Base-by-base conservation (phyloP, 1,140 invertebrate genomes). In the Pararge aegeria region DNA sequence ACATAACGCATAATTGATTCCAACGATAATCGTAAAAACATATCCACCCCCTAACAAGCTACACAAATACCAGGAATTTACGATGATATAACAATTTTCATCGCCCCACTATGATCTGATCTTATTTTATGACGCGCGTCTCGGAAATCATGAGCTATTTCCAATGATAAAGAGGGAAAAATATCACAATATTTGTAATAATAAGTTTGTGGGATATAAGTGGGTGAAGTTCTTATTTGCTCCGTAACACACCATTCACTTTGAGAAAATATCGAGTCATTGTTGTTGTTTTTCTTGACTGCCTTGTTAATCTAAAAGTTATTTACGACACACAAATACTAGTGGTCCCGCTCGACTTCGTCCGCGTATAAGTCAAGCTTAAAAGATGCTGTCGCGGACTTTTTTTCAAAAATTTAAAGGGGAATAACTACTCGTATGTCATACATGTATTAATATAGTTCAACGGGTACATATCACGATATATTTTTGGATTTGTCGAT, bases 21-120 rank as follows among this genome's bases (percentile, higher is more conserved):
- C 18, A 9, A 16, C 42, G 42, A 46, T 46, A 46, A 46, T 46
- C 42, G 42, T 46, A 46, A 46, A 46, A 46, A 20, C 19, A 46
- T 20, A 46, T 46, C 42, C 42, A 12, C 3, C 42, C 18, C 42
- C 42, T 46, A 46, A 46, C 42, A 46, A 46, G 42, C 42, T 46
- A 46, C 18, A 42, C 38, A 42, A 42, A 42, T 42, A 42, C 38
- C 38, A 13, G 38, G 15, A 42, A 16, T 42, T 42, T 42, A 42
- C 13, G 38, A 42, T 42, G 38, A 18, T 18, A 42, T 42, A 42
- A 42, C 38, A 42, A 42, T 34, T 42, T 42, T 42, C 38, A 42
- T 42, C 13, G 13, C 15, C 38, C 38, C 38, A 42, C 38, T 42
- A 42, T 42, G 13, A 42, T 42, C 38, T 42, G 38, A 42, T 42